Evolutionary conservation across 1,140 invertebrate species (phyloP).

Genomic region (Asbolus verrucosus): DNA sequence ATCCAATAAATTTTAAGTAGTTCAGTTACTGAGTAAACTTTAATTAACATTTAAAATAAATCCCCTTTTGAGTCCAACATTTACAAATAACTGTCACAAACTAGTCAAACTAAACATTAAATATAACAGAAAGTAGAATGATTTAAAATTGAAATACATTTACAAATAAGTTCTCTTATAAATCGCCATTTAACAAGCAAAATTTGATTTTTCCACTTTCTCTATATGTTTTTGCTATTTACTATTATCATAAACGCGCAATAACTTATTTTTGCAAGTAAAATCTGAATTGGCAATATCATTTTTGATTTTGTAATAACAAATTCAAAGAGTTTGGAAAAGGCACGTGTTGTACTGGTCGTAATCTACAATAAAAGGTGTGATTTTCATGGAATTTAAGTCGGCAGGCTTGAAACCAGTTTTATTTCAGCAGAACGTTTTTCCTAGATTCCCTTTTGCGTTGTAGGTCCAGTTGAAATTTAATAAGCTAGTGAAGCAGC

Average conservation of each 20-base stretch:
- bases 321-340: no score
- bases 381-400: not conserved
- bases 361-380: not conserved
- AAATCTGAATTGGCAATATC: not conserved
- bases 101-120: not conserved
- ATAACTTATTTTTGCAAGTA: no score
- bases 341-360: no score
- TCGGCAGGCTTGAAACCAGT: not conserved
- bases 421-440: no score
- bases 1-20: not conserved
- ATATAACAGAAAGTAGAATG: constrained; percentile 1
- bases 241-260: no score
- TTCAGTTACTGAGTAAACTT: not conserved
- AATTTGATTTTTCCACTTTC: constrained; percentile 14
- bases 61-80: not conserved
- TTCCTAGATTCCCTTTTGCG: constrained; percentile 22
- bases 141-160: constrained; percentile 14
- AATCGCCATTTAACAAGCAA: not conserved
- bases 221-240: no score
- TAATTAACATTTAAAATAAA: constrained; percentile 27
- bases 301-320: not conserved
- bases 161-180: constrained; percentile 3
- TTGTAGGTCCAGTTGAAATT: constrained; percentile 4
- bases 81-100: constrained; percentile 23
- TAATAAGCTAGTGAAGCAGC: not conserved